Conservation (phyloP, 2,113 vertebrate genomes). For the Albula glossodonta region DNA sequence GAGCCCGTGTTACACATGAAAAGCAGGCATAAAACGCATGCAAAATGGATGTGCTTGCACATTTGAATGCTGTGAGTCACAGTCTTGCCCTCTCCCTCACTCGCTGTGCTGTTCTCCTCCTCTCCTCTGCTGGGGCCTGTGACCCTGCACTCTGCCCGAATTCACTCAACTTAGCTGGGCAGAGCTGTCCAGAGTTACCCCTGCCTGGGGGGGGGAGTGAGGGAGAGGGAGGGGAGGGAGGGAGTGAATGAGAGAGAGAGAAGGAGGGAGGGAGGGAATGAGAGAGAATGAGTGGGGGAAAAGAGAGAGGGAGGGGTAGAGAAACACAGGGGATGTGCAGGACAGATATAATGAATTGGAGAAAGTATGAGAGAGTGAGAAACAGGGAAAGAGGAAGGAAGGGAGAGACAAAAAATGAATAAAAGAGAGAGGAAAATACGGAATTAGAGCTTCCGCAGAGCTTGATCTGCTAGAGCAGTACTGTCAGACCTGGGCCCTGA, state of each 20-base stretch:
- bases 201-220: constrained; percentile 16
- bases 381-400: not conserved
- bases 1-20: no score
- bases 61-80: no score
- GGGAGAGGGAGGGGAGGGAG: no score
- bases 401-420: no score
- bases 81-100: no score
- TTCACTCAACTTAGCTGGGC: constrained; percentile 33
- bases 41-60: no score
- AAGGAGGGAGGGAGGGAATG: not conserved
- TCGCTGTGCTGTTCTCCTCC: not conserved
- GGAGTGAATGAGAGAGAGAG: no score
- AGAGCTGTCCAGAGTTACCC: constrained; percentile 39
- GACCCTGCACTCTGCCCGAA: constrained; percentile 39
- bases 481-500: no score
- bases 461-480: no score
- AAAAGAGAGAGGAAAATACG: no score
- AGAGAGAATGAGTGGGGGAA: not conserved
- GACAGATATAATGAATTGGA: not conserved
- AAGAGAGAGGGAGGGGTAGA: not conserved
- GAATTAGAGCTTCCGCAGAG: no score
- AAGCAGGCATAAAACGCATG: no score
- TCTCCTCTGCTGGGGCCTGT: constrained; percentile 24
- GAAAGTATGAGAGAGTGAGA: not conserved
- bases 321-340: not conserved